Percentiles rank a stretch among this genome's conserved stretches.
Evolutionary conservation across 2,113 vertebrate genomes (phyloP).

Genomic region (Pseudorhombus dupliciocellatus): DNA sequence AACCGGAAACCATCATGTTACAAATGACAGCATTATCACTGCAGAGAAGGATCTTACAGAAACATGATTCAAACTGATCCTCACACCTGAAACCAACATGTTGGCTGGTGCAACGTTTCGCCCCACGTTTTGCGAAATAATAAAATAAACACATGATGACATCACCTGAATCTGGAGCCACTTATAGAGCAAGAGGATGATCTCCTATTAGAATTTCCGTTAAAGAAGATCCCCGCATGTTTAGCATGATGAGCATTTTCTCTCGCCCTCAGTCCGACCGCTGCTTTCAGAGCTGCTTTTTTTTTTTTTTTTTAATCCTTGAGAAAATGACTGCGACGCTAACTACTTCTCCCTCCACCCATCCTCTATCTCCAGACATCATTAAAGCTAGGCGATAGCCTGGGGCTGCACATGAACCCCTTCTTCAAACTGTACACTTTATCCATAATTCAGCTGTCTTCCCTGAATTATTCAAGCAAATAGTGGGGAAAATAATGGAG

Average conservation of each 20-base stretch:
- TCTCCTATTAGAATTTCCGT: too few relatives aligned
- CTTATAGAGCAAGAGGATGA: too few relatives aligned
- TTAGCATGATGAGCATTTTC: neutral
- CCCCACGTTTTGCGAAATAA: neutral
- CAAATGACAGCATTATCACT: too few relatives aligned
- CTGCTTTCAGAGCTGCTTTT: slow-evolving; percentile 86
- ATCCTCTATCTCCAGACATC: slow-evolving; percentile 92
- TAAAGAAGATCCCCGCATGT: too few relatives aligned
- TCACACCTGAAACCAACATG: neutral
- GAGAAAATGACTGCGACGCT: slow-evolving; percentile 96
- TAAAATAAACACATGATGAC: neutral
- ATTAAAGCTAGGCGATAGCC: slow-evolving; percentile 97
- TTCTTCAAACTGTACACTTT: slow-evolving; percentile 99
- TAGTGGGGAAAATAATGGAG: slow-evolving; percentile 99
- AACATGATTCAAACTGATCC: neutral
- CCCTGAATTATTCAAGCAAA: slow-evolving; percentile 99
- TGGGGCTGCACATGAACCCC: slow-evolving; percentile 94
- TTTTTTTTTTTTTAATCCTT: slow-evolving; percentile 86
- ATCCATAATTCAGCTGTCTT: slow-evolving; percentile 99
- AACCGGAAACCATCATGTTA: neutral
- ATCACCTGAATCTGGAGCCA: neutral
- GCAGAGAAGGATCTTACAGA: neutral
- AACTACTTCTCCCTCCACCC: slow-evolving; percentile 91
- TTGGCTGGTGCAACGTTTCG: neutral
- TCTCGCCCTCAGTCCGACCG: slow-evolving; percentile 60